A percentile compares a stretch with the other conserved stretches of the same genome.
These are phyloP conservation scores for Ylistrum balloti DNA, from an alignment of 1,140 invertebrate species.

Conservation along the genomic window DNA sequence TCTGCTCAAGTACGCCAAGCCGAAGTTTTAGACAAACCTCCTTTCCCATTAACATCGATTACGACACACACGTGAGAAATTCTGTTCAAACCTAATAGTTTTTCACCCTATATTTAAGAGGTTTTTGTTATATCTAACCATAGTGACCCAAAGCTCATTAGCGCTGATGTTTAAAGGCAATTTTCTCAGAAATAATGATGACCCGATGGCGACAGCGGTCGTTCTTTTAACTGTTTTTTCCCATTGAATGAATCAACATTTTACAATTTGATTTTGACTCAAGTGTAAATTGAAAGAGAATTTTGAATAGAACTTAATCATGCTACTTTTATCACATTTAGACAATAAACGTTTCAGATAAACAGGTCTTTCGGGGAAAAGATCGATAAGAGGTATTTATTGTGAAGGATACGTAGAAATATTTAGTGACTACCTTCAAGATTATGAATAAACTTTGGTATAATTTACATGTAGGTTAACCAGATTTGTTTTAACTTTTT, in stretches of 20 bases:
- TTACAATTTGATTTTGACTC: slow-evolving; percentile 9
- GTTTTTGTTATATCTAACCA: slow-evolving; percentile 29
- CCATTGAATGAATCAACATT: not conserved
- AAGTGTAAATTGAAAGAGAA: slow-evolving; percentile 35
- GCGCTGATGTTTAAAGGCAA: slow-evolving; percentile 12
- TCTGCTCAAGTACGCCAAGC: not conserved
- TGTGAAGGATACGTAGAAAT: not conserved
- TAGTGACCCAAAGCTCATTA: not conserved
- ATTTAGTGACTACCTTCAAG: not conserved
- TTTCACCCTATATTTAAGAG: slow-evolving; percentile 39
- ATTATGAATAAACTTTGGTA: not conserved
- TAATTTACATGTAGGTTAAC: too few species aligned
- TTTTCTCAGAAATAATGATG: slow-evolving; percentile 17
- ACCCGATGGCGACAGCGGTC: not conserved
- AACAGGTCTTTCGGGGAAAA: not conserved
- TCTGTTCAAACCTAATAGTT: slow-evolving; percentile 31
- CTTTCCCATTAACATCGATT: not conserved
- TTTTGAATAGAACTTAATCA: not conserved
- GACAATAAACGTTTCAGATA: not conserved
- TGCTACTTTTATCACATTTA: not conserved
- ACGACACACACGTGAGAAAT: not conserved
- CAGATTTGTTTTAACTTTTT: not conserved
- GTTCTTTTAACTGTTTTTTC: not conserved
- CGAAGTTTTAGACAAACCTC: not conserved
- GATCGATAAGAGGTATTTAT: not conserved